Conservation (phyloP, 2,888 invertebrate species). For the Matsumyia berberina region DNA sequence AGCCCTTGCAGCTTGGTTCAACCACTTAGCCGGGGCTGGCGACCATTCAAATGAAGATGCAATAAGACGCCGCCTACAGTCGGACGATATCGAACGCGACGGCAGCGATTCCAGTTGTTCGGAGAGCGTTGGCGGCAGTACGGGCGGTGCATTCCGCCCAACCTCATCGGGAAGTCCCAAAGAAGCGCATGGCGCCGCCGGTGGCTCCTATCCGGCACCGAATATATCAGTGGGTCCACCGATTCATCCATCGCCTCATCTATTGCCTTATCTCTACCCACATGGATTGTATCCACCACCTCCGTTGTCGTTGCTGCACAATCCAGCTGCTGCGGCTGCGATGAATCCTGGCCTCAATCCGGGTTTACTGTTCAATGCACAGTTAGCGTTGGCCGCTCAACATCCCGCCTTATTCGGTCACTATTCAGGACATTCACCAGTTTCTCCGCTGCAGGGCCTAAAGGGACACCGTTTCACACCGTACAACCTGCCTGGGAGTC, state of each 20-base stretch:
- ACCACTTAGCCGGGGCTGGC: conserved; percentile 85
- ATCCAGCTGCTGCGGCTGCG: conserved; percentile 86
- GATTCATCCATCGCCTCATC: conserved; percentile 94
- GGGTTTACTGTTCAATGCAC: conserved; percentile 94
- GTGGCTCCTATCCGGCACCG: conserved; percentile 91
- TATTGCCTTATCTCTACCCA: conserved; percentile 96
- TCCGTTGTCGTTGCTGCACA: conserved; percentile 87
- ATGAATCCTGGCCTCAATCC: conserved; percentile 89
- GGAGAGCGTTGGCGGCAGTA: conserved; percentile 86
- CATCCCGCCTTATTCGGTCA: conserved; percentile 91
- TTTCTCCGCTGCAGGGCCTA: conserved; percentile 89
- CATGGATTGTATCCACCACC: conserved; percentile 94
- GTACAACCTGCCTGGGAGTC: conserved; percentile 92
- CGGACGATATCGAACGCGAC: conserved; percentile 88
- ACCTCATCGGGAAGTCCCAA: conserved; percentile 85
- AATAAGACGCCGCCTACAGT: conserved; percentile 85
- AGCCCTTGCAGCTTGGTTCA: conserved; percentile 87
- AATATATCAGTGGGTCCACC: conserved; percentile 97
- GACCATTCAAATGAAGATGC: conserved; percentile 85
- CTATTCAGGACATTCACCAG: conserved; percentile 89
- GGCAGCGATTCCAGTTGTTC: conserved; percentile 91
- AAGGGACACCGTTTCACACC: conserved; percentile 94
- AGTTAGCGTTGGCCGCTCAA: conserved; percentile 94
- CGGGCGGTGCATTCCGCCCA: conserved; percentile 84
- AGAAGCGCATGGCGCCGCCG: conserved; percentile 83